Percentiles rank a stretch among this genome's conserved stretches.
Conservation (phyloP, 1,140 invertebrate genomes). For the Tetraneura akinire region DNA sequence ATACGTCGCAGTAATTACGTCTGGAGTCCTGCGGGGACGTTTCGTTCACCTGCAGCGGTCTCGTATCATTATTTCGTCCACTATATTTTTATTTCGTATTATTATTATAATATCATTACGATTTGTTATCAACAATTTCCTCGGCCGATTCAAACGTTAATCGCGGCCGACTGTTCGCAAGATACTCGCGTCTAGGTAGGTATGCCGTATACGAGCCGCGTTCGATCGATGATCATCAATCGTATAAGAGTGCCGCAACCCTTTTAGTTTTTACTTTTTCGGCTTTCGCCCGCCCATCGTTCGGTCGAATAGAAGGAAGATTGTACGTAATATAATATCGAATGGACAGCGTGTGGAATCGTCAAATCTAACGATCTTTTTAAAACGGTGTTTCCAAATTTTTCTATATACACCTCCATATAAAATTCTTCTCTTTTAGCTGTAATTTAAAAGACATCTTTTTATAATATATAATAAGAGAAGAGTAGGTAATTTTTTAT, state of each 20-base stretch:
- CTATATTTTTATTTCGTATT: background rate
- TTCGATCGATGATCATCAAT: conserved; percentile 8
- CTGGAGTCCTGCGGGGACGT: conserved; percentile 37
- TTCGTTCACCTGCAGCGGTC: conserved; percentile 31
- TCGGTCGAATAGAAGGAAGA: too few relatives aligned
- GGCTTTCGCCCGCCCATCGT: background rate
- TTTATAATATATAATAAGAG: too few relatives aligned
- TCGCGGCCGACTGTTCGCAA: conserved; percentile 17
- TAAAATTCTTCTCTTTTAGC: too few relatives aligned
- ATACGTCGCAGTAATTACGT: conserved; percentile 8
- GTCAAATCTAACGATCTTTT: too few relatives aligned
- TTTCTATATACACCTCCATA: too few relatives aligned
- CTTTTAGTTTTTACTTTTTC: background rate
- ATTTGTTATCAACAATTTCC: background rate
- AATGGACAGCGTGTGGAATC: too few relatives aligned
- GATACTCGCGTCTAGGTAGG: background rate
- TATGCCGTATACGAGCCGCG: too few relatives aligned
- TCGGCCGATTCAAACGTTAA: conserved; percentile 7
- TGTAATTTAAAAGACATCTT: too few relatives aligned
- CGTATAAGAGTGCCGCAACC: background rate
- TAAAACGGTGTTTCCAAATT: too few relatives aligned
- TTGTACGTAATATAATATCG: too few relatives aligned
- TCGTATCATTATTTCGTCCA: background rate
- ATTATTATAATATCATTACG: too few relatives aligned
- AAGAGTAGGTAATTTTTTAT: too few relatives aligned